phyloP scores from a whole-genome alignment of 2,888 invertebrate species.

The Cephus pygmeus region DNA sequence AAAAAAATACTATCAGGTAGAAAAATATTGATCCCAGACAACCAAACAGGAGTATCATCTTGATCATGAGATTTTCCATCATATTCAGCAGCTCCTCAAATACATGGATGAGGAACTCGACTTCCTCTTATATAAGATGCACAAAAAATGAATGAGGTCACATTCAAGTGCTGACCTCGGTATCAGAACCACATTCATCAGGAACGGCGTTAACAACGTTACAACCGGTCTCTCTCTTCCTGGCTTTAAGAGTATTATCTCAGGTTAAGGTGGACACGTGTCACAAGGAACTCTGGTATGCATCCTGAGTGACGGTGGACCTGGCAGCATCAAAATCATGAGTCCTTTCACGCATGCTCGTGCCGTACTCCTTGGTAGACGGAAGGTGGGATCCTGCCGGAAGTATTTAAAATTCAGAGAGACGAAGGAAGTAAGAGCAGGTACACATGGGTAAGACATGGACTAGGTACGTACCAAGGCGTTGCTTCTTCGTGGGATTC shows the following conservation, averaged over 20 bases:
- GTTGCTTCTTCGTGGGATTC: not conserved
- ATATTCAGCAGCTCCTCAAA: not conserved
- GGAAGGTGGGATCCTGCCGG: not conserved
- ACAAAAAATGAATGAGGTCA: not conserved
- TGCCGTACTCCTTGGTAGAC: not conserved
- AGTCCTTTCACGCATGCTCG: not conserved
- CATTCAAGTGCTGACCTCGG: not conserved
- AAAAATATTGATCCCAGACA: not conserved
- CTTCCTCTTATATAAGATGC: not conserved
- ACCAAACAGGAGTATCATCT: not conserved
- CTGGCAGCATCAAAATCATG: not conserved
- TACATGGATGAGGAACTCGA: not conserved
- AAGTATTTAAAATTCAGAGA: not conserved
- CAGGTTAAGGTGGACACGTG: not conserved
- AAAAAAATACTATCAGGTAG: no score
- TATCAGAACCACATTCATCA: not conserved
- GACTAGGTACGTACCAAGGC: not conserved
- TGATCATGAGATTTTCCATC: not conserved
- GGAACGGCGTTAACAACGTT: not conserved
- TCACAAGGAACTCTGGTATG: not conserved
- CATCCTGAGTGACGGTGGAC: not conserved
- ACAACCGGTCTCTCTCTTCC: not conserved
- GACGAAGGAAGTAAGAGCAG: not conserved
- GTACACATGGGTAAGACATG: not conserved
- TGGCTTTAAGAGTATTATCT: not conserved